Evolutionary conservation across 2,888 invertebrate genomes (phyloP), one percentile per base, ranked within the genome.

Genomic region (Cheilosia vernalis): DNA sequence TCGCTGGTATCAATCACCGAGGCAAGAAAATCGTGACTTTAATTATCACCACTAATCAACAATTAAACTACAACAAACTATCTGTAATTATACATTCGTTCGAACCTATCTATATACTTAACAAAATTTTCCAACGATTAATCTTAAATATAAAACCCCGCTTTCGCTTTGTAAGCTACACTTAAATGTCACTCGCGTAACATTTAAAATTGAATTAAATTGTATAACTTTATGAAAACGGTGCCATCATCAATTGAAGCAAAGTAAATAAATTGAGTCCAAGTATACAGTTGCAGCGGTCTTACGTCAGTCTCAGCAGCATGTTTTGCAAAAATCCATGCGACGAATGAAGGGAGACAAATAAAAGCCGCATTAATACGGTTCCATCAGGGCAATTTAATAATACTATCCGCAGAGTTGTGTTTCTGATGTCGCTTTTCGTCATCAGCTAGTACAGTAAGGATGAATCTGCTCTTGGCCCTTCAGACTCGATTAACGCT

Each of bases 251-350:
- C 56, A 56, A 44, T 56, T 56, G 56, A 69, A 44, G 69, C 69
- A 56, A 56, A 53, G n/a, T 47, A 55, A 69, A 47, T 56, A 69
- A 66, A 66, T 66, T 66, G 51, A 66, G 33, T 51, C 21, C 51
- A 37, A 64, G 37, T 49, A 37, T 49, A 37, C 51, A 44, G 24
- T 33, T 24, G 37, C 66, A 24, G 21, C 6, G 15, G n/a, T 53
- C 66, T 66, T 40, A 53, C 66, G 53, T 53, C 42, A 66, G 51
- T 51, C 19, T 37, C 64, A 64, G 9, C 63, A 63, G 15, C 44
- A 63, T 63, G 63, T n/a, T 53, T 53, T 47, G 30, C 9, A 30
- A 33, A 33, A 44, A 19, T 56, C 13, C 30, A 56, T 69, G 30
- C 30, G 15, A 33, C 24, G 3, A 56, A 37, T 56, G 21, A 30